Conservation (phyloP, 1,140 invertebrate species). For the Leptoteleia sp. region DNA sequence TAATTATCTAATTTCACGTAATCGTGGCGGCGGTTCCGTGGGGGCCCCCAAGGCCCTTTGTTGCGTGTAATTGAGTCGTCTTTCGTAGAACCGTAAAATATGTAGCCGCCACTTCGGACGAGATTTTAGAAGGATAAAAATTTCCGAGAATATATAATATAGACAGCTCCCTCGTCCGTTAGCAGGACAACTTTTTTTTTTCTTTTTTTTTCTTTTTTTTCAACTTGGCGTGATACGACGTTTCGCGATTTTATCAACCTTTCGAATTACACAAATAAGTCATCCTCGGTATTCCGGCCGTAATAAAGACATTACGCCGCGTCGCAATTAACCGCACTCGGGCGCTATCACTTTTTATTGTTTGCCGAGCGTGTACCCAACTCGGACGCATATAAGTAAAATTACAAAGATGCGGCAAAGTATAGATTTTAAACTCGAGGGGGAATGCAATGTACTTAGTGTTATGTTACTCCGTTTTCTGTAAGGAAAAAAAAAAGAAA, state of each 20-base stretch:
- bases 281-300: constrained; percentile 37
- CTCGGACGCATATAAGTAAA: no score
- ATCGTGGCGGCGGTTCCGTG: constrained; percentile 43
- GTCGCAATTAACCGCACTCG: constrained; percentile 40
- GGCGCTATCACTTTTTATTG: constrained; percentile 13
- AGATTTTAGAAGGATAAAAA: constrained; percentile 67
- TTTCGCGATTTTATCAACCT: constrained; percentile 62
- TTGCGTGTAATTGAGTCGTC: constrained; percentile 65
- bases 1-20: constrained; percentile 64
- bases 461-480: no score
- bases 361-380: no score
- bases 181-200: constrained; percentile 55
- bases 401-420: no score
- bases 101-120: constrained; percentile 58
- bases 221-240: constrained; percentile 36
- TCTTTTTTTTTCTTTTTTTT: no score
- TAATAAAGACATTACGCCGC: constrained; percentile 54
- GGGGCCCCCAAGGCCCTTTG: constrained; percentile 43
- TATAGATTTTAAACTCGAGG: no score
- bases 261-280: constrained; percentile 63
- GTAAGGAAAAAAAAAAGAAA: no score
- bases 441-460: no score
- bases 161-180: constrained; percentile 40
- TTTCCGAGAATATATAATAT: constrained; percentile 64
- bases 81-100: constrained; percentile 67